These are phyloP conservation scores for Eupithecia vulgata DNA, from an alignment of 2,888 invertebrate species.

Conservation along the genomic window DNA sequence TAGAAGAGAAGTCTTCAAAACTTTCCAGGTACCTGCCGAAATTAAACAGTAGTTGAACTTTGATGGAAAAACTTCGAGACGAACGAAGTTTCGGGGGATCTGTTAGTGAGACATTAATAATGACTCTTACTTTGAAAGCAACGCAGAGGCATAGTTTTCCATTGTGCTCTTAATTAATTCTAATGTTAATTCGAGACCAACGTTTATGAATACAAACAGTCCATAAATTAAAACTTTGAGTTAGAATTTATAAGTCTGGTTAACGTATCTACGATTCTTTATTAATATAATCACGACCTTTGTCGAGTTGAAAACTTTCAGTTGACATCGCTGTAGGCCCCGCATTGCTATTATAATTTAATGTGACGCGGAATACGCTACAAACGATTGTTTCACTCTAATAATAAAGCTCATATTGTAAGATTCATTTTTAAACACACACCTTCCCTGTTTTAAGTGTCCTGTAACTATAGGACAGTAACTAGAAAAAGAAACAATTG, in stretches of 20 bases:
- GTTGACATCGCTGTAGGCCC: slow-evolving; percentile 1
- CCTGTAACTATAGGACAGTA: neutral
- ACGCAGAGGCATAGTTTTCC: neutral
- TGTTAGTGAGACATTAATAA: slow-evolving; percentile 7
- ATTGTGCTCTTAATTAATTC: neutral
- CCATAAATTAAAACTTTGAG: slow-evolving; percentile 1
- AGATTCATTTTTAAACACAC: neutral
- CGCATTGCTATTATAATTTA: neutral
- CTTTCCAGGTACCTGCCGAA: neutral
- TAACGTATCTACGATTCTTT: neutral
- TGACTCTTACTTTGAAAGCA: neutral
- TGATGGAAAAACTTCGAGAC: slow-evolving; percentile 11
- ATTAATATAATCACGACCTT: slow-evolving; percentile 3
- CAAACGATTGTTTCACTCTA: neutral
- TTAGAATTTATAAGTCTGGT: neutral
- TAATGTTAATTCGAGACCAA: neutral
- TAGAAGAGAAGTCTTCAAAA: neutral
- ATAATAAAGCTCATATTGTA: neutral
- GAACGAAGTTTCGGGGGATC: slow-evolving; percentile 9
- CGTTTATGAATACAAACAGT: neutral
- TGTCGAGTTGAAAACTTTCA: neutral
- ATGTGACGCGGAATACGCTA: neutral
- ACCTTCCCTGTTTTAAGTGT: neutral
- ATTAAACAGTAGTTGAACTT: slow-evolving; percentile 17
- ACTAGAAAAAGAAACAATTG: no score